A percentile compares a stretch with the other conserved stretches of the same genome.
These are phyloP conservation scores for Anastrepha ludens DNA, from an alignment of 1,140 invertebrate species.

Conservation along the genomic window DNA sequence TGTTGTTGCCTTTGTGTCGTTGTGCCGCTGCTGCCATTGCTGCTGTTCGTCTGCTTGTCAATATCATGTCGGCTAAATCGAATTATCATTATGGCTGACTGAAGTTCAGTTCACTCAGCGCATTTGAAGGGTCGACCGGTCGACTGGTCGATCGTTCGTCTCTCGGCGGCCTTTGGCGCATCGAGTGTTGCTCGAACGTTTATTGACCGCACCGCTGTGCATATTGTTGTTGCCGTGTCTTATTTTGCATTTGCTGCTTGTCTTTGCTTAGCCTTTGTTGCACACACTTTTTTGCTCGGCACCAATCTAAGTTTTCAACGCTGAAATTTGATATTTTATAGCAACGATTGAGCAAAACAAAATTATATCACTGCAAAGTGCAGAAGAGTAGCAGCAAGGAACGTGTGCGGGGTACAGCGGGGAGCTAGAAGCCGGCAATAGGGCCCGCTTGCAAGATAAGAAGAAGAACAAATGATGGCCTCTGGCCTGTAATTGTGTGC, in stretches of 20 bases:
- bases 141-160: slow-evolving; percentile 58
- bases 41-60: slow-evolving; percentile 62
- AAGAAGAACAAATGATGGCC: slow-evolving; percentile 39
- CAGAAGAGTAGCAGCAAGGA: slow-evolving; percentile 5
- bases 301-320: slow-evolving; percentile 38
- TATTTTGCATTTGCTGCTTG: slow-evolving; percentile 33
- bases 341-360: slow-evolving; percentile 44
- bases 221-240: background rate
- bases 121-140: slow-evolving; percentile 61
- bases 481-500: slow-evolving; percentile 54
- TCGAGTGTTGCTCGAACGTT: slow-evolving; percentile 17
- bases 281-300: background rate
- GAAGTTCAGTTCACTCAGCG: slow-evolving; percentile 71
- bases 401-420: too few species aligned
- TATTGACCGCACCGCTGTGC: background rate
- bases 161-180: slow-evolving; percentile 28
- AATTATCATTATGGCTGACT: slow-evolving; percentile 74
- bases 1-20: background rate
- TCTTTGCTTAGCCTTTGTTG: background rate
- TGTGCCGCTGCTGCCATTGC: slow-evolving; percentile 8
- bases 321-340: slow-evolving; percentile 53
- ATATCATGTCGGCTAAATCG: slow-evolving; percentile 71
- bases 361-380: slow-evolving; percentile 40
- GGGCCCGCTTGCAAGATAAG: background rate
- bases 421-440: background rate